Conservation (phyloP, 1,140 invertebrate genomes). For the Conus betulinus region DNA sequence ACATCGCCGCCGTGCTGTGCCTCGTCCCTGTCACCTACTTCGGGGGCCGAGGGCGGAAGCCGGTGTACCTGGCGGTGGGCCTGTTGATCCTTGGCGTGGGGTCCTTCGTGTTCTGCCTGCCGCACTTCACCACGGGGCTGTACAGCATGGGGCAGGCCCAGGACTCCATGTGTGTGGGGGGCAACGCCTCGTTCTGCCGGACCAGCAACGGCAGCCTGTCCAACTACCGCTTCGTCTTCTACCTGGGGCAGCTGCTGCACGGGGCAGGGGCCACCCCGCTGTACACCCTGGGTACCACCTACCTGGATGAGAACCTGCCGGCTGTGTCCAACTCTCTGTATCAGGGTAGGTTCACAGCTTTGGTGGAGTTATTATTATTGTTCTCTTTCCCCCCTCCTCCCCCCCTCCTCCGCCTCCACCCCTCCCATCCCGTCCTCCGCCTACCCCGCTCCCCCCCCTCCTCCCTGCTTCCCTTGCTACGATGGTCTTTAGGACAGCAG, state of each 20-base stretch:
- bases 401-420: neutral
- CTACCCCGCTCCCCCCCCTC: neutral
- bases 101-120: constrained; percentile 95
- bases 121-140: constrained; percentile 84
- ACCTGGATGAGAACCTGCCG: constrained; percentile 73
- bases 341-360: constrained; percentile 49
- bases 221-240: constrained; percentile 79
- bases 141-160: constrained; percentile 52
- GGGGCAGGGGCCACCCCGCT: constrained; percentile 92
- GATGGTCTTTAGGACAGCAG: too few species aligned
- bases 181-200: constrained; percentile 53
- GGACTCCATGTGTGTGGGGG: constrained; percentile 49
- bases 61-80: constrained; percentile 85
- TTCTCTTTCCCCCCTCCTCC: neutral
- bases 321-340: constrained; percentile 62
- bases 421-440: neutral
- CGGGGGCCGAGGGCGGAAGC: constrained; percentile 88
- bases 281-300: constrained; percentile 72
- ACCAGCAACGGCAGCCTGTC: constrained; percentile 61
- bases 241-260: constrained; percentile 91
- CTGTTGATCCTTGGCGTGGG: constrained; percentile 87
- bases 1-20: constrained; percentile 87
- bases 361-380: too few species aligned
- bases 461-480: neutral
- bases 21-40: constrained; percentile 91